phyloP scores from a whole-genome alignment of 2,888 invertebrate species.

The Ypsolopha sequella region DNA sequence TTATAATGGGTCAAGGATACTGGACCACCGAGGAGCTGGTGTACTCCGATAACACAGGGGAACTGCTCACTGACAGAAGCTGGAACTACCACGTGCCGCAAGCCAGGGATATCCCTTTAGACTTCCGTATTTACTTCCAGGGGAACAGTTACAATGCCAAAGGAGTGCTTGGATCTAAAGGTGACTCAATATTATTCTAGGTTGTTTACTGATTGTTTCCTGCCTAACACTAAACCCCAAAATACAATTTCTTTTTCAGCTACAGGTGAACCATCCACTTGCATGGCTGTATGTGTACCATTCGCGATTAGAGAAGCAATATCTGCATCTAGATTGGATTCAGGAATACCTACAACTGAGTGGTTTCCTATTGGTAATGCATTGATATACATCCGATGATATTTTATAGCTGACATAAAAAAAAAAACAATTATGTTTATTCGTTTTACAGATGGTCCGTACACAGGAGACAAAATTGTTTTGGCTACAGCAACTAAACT shows the following conservation, averaged over 20 bases:
- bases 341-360: background rate
- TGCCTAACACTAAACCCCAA: background rate
- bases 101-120: conserved; percentile 70
- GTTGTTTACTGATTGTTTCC: background rate
- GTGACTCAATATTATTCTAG: conserved; percentile 16
- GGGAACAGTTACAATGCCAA: conserved; percentile 59
- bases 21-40: conserved; percentile 70
- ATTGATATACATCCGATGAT: background rate
- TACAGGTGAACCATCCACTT: background rate
- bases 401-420: background rate
- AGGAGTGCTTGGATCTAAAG: conserved; percentile 71
- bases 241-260: background rate
- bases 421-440: background rate
- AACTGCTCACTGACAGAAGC: conserved; percentile 68
- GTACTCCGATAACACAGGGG: conserved; percentile 61
- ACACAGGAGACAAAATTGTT: background rate
- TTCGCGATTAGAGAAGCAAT: background rate
- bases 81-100: conserved; percentile 74
- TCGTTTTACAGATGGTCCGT: background rate
- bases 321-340: background rate
- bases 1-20: conserved; percentile 70
- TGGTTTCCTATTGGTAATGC: background rate
- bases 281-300: background rate
- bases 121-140: conserved; percentile 65
- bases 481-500: too few relatives aligned